A percentile compares a stretch with the other conserved stretches of the same genome.
phyloP scores from a whole-genome alignment of 2,888 invertebrate genomes.

The Polia nebulosa region DNA sequence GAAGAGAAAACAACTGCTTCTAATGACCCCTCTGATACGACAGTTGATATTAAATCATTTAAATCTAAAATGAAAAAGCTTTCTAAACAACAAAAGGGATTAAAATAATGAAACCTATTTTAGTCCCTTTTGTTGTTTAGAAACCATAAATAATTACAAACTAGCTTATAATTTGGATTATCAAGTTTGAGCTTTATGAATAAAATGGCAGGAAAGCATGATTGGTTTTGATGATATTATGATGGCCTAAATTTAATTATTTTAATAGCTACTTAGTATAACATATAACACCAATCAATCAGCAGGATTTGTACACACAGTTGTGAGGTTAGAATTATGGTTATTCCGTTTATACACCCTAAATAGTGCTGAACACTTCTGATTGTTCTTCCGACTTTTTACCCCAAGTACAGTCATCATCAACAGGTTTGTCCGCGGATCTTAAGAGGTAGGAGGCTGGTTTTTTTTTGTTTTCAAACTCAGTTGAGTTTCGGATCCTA shows the following conservation, averaged over 20 bases:
- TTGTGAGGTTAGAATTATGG: not conserved
- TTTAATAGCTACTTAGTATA: no score
- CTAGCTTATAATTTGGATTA: not conserved
- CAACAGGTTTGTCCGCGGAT: no score
- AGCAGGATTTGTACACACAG: not conserved
- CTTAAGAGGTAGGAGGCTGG: no score
- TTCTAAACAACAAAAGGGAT: conserved; percentile 86
- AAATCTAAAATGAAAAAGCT: conserved; percentile 95
- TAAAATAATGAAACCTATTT: conserved; percentile 49
- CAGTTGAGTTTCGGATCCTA: no score
- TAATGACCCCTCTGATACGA: conserved; percentile 72
- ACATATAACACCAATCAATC: not conserved
- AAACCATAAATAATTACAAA: no score
- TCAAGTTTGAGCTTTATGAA: not conserved
- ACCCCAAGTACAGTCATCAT: no score
- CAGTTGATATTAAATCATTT: conserved; percentile 93
- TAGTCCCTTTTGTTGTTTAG: no score
- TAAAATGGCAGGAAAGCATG: not conserved
- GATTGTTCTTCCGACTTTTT: no score
- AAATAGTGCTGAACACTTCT: no score
- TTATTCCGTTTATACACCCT: not conserved
- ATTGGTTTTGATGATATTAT: no score
- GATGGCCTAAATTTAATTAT: no score
- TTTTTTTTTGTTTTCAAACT: no score
- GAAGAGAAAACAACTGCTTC: conserved; percentile 88